A percentile compares a stretch with the other conserved stretches of the same genome.
Evolutionary conservation across 2,888 invertebrate genomes (phyloP).

Genomic region (Neocrepidodera transversa): DNA sequence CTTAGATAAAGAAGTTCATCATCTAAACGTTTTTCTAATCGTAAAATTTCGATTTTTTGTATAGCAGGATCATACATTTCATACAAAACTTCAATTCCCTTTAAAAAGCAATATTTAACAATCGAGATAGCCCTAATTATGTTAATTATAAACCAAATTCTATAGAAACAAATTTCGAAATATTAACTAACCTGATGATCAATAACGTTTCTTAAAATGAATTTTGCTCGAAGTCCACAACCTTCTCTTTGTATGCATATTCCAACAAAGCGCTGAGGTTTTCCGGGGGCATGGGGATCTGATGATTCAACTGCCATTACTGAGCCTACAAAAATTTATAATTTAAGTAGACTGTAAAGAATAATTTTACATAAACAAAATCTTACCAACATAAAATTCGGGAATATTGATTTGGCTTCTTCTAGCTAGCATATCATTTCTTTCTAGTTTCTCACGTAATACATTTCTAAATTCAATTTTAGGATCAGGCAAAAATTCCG

Average conservation of each 20-base stretch:
- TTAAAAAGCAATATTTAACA: no score
- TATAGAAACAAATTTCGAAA: no score
- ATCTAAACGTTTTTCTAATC: conserved; percentile 92
- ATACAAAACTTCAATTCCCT: conserved; percentile 73
- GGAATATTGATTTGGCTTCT: conserved; percentile 86
- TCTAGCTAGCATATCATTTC: conserved; percentile 90
- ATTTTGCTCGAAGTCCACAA: conserved; percentile 82
- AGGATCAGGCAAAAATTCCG: conserved; percentile 93
- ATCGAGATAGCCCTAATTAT: no score
- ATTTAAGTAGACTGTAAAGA: neutral
- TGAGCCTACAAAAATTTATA: conserved; percentile 67
- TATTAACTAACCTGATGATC: conserved; percentile 76
- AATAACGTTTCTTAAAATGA: conserved; percentile 90
- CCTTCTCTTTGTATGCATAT: conserved; percentile 90
- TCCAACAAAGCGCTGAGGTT: conserved; percentile 87
- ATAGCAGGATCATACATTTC: conserved; percentile 94
- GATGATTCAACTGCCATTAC: conserved; percentile 87
- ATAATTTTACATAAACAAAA: no score
- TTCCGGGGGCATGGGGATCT: conserved; percentile 84
- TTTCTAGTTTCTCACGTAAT: conserved; percentile 86
- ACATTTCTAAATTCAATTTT: conserved; percentile 78
- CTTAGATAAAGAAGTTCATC: conserved; percentile 85
- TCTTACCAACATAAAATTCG: conserved; percentile 95
- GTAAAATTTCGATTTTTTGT: conserved; percentile 86
- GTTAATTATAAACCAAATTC: no score